Base-by-base conservation (phyloP, 1,140 invertebrate species). In the Drosophila tsacasi region DNA sequence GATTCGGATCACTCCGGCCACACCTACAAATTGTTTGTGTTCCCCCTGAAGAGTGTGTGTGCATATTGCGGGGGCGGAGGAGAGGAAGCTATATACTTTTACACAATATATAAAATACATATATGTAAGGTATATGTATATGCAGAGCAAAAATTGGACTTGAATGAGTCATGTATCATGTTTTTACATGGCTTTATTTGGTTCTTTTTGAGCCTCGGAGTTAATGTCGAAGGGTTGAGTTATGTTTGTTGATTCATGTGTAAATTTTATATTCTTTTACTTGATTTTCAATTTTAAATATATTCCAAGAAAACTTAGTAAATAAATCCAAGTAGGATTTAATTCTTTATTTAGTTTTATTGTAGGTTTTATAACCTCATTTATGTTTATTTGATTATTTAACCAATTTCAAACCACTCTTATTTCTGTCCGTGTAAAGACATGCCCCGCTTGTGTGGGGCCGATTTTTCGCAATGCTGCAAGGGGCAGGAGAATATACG, bases 1-100 rank as follows among this genome's bases (percentile, higher is more conserved):
- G 63, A 76, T 77, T 77, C 50, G 74, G 73, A 77, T 77, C 75
- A 78, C 59, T 73, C 52, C 57, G 71, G 78, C 80, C 84, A 87
- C 85, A 89, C 85, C 85, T 89, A 89, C 85, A 90, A 89, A 89
- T 89, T 89, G 85, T 81, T 89, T 84, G 80, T 81, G 76, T 81
- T 63, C 59, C 76, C 37, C 37, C 62, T 1, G 8, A 37, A 42
- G 63, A 23, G 32, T 59, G 66, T 59, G 66, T 47, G 67, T 47
- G 50, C 35, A 39, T 19, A 30, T n/a, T 17, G 50, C 47, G 69
- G 47, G 65, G 52, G 66, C 57, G 39, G 35, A 32, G 19, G 35
- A 57, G 47, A 32, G 5, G 0, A 35, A 35, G 37, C 21, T 50
- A 44, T 27, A 50, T 44, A 30, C 39, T 65, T 44, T 21, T 44